A percentile compares a stretch with the other conserved stretches of the same genome.
phyloP scores from a whole-genome alignment of 2,888 invertebrate genomes.

The Tiphia femorata region DNA sequence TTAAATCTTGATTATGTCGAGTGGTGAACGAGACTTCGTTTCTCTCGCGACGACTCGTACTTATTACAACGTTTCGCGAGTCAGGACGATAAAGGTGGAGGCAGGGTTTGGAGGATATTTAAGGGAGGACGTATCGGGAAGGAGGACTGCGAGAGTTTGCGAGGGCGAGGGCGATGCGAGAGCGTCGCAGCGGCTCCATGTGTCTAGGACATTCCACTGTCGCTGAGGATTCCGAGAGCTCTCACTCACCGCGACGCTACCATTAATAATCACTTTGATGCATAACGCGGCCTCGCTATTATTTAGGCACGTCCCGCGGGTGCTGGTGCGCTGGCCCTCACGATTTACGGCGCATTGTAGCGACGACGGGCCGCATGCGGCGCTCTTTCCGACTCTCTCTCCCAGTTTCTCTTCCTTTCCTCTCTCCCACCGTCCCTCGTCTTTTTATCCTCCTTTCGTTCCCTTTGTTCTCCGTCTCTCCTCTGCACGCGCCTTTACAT shows the following conservation, averaged over 20 bases:
- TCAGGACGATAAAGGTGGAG: neutral
- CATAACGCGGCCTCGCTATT: constrained; percentile 58
- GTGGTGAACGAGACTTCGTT: constrained; percentile 27
- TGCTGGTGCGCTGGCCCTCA: constrained; percentile 34
- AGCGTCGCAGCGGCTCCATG: constrained; percentile 28
- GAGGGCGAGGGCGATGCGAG: constrained; percentile 18
- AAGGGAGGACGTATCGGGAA: constrained; percentile 2
- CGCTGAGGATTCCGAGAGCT: constrained; percentile 48
- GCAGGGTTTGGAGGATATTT: constrained; percentile 15
- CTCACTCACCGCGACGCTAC: constrained; percentile 60
- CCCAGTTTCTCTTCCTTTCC: constrained; percentile 8
- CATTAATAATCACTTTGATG: constrained; percentile 67
- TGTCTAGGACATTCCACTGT: constrained; percentile 58
- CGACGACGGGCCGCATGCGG: constrained; percentile 12
- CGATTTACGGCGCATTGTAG: constrained; percentile 60
- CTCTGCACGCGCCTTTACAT: too few relatives aligned
- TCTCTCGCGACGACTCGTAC: constrained; percentile 22
- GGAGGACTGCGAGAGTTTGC: constrained; percentile 1
- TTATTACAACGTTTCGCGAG: constrained; percentile 32
- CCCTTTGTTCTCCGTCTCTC: too few relatives aligned
- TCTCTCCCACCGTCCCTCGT: too few relatives aligned
- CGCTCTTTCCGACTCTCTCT: neutral
- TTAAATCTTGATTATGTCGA: constrained; percentile 16
- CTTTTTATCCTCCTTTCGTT: too few relatives aligned
- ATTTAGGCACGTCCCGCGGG: constrained; percentile 51